Base-by-base conservation (phyloP, 2,797 vertebrate species). In the Pangasius sanitwongsei region DNA sequence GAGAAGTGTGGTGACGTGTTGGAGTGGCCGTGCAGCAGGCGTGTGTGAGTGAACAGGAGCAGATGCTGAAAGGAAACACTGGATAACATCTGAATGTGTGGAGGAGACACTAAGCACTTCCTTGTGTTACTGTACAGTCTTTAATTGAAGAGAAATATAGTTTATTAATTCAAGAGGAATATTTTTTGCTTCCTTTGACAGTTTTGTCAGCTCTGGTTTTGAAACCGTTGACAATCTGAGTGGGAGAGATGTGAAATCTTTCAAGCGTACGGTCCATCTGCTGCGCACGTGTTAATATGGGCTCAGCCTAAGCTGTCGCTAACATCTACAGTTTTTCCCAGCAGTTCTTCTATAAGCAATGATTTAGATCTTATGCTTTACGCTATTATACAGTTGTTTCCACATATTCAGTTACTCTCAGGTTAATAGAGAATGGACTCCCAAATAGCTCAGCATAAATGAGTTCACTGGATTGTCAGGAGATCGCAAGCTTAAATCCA, bases 191-290 rank as follows among this genome's bases (percentile, higher is more conserved):
- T 84, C n/a, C 84, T 90, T 23, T 72, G 83, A 86, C 89, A 85
- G 55, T 31, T 61, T 91, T 87, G 86, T 91, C 80, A 89, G 50
- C 89, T 86, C 7, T 23, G 57, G 82, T 90, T 91, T 90, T n/a
- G 69, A 87, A 84, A 83, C 7, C 15, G 41, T 65, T 28, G 65
- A 87, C 82, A 90, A 85, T 85, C 63, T 86, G 72, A 83, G 50
- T 89, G 74, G 41, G 55, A 90, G 85, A 85, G 84, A 83, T 75
- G 48, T 28, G 57, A 83, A 81, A 80, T 83, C 59, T 87, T 88
- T 90, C 83, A 63, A 86, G 77, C 83, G 25, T 59, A 28, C 57
- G 41, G 28, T 75, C 41, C 69, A 82, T 41, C 85, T 34, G 3
- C 72, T 90, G 86, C 70, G 83, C 69, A 74, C 28, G 63, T 87